Evolutionary conservation across 2,797 vertebrate genomes (phyloP).

Genomic region (Bucorvus abyssinicus): DNA sequence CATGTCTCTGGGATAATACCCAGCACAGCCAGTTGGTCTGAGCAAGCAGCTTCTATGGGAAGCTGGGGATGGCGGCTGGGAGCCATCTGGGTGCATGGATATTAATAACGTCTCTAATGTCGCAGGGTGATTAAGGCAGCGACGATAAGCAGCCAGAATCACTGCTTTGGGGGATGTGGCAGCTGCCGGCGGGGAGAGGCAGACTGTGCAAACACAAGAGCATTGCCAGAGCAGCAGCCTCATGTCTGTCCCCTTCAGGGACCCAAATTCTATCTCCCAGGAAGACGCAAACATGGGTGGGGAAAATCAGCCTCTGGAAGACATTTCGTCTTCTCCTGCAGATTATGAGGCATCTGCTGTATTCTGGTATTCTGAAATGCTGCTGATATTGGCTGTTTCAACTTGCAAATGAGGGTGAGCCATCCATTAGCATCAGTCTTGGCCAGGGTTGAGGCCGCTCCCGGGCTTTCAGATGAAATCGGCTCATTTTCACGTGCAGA

Average conservation of each 20-base stretch:
- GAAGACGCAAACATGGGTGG: neutral
- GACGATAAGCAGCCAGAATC: neutral
- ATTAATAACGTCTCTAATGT: neutral
- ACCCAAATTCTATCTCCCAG: neutral
- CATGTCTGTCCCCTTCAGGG: rapidly evolving
- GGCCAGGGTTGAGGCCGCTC: neutral
- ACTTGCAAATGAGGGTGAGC: neutral
- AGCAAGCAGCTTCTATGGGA: neutral
- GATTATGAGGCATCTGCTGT: neutral
- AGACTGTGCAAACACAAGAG: neutral
- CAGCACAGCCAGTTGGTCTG: conserved; percentile 7
- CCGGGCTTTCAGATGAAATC: neutral
- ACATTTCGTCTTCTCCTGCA: neutral
- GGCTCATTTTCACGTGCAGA: neutral
- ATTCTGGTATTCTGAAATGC: neutral
- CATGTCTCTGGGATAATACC: neutral
- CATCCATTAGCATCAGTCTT: neutral
- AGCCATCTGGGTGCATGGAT: conserved; percentile 18
- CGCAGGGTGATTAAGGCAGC: neutral
- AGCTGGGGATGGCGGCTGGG: neutral
- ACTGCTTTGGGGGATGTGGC: neutral
- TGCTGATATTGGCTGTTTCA: neutral
- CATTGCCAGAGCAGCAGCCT: neutral
- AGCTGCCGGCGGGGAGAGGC: neutral
- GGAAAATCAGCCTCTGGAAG: neutral